Evolutionary conservation across 2,797 vertebrate genomes (phyloP), one percentile per base, ranked within the genome.

Genomic region (Podarcis siculus): DNA sequence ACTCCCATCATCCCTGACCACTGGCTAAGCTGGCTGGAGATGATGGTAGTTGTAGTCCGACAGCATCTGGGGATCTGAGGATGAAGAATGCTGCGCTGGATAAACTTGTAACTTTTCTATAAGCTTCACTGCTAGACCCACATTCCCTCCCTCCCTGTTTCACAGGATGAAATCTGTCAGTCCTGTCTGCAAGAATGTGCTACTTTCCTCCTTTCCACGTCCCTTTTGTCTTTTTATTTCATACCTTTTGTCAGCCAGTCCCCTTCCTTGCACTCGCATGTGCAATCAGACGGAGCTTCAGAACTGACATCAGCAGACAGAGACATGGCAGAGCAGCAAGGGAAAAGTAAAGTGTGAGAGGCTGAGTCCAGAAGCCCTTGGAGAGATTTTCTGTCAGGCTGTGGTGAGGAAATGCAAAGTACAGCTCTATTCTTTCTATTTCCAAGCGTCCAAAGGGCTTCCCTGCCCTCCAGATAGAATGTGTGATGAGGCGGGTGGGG

Each of bases 381-480:
- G 73, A 94, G 94, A 95, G 96, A 93, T 92, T 77, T 25, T 2
- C 27, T 93, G 79, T 93, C 90, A 92, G n/a, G 80, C 1, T 89
- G 64, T 23, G 90, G 27, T 66, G 93, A 92, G 87, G 35, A 89
- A 89, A 91, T 79, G 45, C 73, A 73, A 73, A 58, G 30, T 45
- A 45, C n/a, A 89, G 77, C 30, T 76, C 49, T 85, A 1, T 37
- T 1, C 12, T 42, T 92, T 23, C 32, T 83, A 39, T 77, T 81
- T 79, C 8, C 83, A 5, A 0, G 0, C 37, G 4, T 88, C 81
- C 30, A 55, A 83, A 25, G 90, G 35, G 87, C 15, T 35, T 0
- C 75, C 66, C 17, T 58, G 0, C 86, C n/a, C 87, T 83, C 73
- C 82, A 82, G 86, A 78, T 17, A 75, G 75, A 85, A 91, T 85